A percentile compares a stretch with the other conserved stretches of the same genome.
Evolutionary conservation across 2,888 invertebrate species (phyloP).

Genomic region (Tetragonisca angustula): DNA sequence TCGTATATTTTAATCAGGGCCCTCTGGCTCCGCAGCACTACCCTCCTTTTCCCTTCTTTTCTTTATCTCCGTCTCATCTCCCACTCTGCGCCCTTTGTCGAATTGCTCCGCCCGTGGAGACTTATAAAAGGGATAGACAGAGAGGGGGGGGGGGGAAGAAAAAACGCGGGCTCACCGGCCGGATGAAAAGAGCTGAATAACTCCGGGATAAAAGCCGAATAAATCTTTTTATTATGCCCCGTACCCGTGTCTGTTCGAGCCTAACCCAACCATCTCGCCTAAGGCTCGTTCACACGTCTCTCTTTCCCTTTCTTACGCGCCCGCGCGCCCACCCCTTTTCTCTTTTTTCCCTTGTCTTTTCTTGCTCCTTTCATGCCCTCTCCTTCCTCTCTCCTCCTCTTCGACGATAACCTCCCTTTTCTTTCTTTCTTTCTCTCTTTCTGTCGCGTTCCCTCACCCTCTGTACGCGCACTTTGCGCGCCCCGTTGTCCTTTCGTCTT

Average conservation of each 20-base stretch:
- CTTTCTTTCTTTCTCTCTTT: background rate
- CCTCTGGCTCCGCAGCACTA: constrained; percentile 69
- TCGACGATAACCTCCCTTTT: constrained; percentile 38
- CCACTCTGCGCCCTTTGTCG: constrained; percentile 62
- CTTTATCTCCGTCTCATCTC: constrained; percentile 65
- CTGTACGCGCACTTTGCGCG: constrained; percentile 25
- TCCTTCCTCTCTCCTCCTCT: background rate
- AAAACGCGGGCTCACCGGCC: constrained; percentile 73
- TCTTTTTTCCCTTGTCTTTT: constrained; percentile 19
- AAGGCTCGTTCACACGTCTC: constrained; percentile 72
- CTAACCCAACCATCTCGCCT: constrained; percentile 68
- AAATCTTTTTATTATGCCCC: constrained; percentile 84
- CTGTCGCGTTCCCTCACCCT: constrained; percentile 1
- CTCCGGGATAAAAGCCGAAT: constrained; percentile 83
- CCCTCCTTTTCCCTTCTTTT: constrained; percentile 57
- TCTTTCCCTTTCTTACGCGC: constrained; percentile 49
- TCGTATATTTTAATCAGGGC: constrained; percentile 83
- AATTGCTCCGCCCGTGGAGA: constrained; percentile 67
- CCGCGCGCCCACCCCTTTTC: constrained; percentile 23
- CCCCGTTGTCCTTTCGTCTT: constrained; percentile 28
- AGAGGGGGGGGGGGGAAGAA: constrained; percentile 38
- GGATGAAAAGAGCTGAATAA: constrained; percentile 83
- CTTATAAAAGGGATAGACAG: constrained; percentile 59
- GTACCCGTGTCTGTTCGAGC: constrained; percentile 74
- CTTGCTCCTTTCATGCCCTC: constrained; percentile 61